phyloP scores from a whole-genome alignment of 1,140 invertebrate genomes.

The Drosophila sp. region DNA sequence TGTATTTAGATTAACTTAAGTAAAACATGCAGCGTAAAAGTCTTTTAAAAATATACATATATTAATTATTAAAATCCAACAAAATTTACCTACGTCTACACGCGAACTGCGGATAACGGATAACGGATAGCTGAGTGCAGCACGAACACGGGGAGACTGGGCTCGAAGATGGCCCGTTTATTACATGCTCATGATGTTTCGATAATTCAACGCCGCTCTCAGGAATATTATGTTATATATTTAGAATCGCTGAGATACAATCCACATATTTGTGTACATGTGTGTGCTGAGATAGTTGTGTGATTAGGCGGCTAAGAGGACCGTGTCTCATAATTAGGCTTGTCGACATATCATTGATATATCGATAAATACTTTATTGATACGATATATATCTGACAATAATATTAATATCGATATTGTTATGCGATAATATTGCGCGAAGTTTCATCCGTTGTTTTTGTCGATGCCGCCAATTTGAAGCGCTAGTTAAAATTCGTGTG shows the following conservation, averaged over 20 bases:
- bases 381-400: too few species aligned
- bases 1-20: not conserved
- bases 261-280: slow-evolving; percentile 12
- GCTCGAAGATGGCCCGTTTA: slow-evolving; percentile 64
- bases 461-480: too few species aligned
- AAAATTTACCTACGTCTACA: slow-evolving; percentile 69
- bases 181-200: slow-evolving; percentile 61
- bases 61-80: not conserved
- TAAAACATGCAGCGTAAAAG: not conserved
- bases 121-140: slow-evolving; percentile 75
- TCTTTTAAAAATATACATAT: not conserved
- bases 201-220: slow-evolving; percentile 56
- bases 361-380: too few species aligned
- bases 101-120: slow-evolving; percentile 58
- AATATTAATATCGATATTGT: too few species aligned
- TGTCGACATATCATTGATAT: too few species aligned
- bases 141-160: slow-evolving; percentile 78
- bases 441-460: too few species aligned
- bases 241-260: slow-evolving; percentile 61
- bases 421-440: too few species aligned
- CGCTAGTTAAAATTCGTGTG: too few species aligned
- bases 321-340: slow-evolving; percentile 34
- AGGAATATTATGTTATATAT: slow-evolving; percentile 69
- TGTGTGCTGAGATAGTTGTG: slow-evolving; percentile 5
- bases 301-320: slow-evolving; percentile 31